Conservation (phyloP, 2,113 vertebrate species). For the rabbit (Oryctolagus cuniculus) region DNA sequence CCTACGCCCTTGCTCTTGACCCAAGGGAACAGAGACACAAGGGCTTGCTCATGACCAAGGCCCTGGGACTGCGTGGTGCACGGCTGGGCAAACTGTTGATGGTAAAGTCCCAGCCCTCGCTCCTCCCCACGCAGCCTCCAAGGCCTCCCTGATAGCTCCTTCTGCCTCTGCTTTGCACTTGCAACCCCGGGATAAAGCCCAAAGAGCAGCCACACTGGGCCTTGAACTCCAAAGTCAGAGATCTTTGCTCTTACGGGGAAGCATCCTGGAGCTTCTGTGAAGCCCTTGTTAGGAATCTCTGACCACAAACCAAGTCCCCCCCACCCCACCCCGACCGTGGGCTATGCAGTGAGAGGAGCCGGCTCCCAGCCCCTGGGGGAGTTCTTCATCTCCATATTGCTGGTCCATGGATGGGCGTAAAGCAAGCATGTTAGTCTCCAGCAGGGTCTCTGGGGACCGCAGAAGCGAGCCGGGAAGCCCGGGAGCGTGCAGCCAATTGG, state of each 20-base stretch:
- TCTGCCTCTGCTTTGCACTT: neutral
- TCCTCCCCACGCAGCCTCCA: no score
- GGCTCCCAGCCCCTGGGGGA: no score
- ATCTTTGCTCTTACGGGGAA: neutral
- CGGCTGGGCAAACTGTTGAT: neutral
- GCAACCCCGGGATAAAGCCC: neutral
- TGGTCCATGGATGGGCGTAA: neutral
- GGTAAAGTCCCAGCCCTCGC: neutral
- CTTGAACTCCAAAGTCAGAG: neutral
- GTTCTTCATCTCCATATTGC: neutral
- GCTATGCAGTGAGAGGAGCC: neutral
- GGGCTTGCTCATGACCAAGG: neutral
- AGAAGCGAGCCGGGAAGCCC: neutral
- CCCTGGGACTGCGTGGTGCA: rapidly evolving
- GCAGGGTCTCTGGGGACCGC: neutral
- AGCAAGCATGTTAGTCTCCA: neutral
- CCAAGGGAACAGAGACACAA: no score
- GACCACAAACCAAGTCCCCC: neutral
- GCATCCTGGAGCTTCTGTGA: neutral
- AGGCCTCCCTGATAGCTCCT: neutral
- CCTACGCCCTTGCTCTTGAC: neutral
- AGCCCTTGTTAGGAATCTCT: neutral
- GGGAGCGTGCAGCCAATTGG: no score
- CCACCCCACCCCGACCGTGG: no score
- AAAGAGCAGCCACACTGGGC: neutral